A percentile compares a stretch with the other conserved stretches of the same genome.
phyloP scores from a whole-genome alignment of 2,797 vertebrate genomes.

The Chelon labrosus region DNA sequence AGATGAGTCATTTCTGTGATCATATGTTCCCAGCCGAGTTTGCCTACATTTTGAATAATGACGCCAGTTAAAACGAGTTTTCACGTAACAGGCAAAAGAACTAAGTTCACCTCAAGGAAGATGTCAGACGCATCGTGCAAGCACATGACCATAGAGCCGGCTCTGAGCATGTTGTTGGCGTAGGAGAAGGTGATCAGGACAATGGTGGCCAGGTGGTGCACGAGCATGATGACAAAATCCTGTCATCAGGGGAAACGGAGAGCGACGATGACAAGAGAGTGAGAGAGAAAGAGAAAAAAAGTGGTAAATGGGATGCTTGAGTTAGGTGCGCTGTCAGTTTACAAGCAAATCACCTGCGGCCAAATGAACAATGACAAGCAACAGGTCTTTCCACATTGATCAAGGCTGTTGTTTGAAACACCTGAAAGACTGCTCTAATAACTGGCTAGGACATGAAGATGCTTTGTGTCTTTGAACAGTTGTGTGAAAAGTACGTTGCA shows the following conservation, averaged over 20 bases:
- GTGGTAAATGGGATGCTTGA: not conserved
- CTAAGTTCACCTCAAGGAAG: slow-evolving; percentile 89
- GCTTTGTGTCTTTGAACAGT: not conserved
- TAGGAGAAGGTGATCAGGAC: slow-evolving; percentile 94
- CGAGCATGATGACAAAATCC: slow-evolving; percentile 97
- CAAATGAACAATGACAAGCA: not conserved
- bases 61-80: not conserved
- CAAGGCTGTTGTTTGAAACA: not conserved
- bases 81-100: not conserved
- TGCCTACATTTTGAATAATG: not conserved
- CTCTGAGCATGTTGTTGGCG: slow-evolving; percentile 94
- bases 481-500: not conserved
- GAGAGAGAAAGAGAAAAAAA: not conserved
- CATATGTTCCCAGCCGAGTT: not conserved
- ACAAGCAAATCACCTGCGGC: slow-evolving; percentile 3
- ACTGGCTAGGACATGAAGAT: not conserved
- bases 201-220: slow-evolving; percentile 94
- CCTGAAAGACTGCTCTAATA: not conserved
- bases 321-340: not conserved
- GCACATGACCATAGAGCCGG: slow-evolving; percentile 92
- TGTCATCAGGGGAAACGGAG: slow-evolving; percentile 64
- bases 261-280: slow-evolving; percentile 14
- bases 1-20: not conserved
- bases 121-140: slow-evolving; percentile 94
- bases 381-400: not conserved